Percentiles rank a stretch among this genome's conserved stretches.
These are phyloP conservation scores for Patella vulgata DNA, from an alignment of 1,140 invertebrate species.

Conservation along the genomic window DNA sequence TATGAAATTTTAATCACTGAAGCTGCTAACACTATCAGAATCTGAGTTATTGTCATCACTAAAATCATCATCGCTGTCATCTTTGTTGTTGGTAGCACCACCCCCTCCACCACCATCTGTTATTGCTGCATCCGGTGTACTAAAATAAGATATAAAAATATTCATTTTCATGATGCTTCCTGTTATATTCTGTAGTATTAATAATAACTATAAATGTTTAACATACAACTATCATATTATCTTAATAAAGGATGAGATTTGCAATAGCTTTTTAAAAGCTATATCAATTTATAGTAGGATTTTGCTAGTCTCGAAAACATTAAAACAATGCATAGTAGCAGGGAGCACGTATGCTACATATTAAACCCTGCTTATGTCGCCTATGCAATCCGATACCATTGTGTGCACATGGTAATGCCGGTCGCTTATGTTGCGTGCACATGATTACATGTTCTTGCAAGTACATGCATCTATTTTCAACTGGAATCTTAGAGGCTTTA, in stretches of 20 bases:
- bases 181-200: background rate
- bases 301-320: background rate
- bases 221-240: background rate
- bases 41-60: constrained; percentile 33
- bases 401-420: too few relatives aligned
- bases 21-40: constrained; percentile 19
- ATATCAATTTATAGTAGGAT: background rate
- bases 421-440: too few relatives aligned
- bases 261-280: background rate
- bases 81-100: background rate
- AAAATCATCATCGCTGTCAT: constrained; percentile 10
- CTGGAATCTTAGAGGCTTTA: too few relatives aligned
- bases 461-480: too few relatives aligned
- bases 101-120: constrained; percentile 29
- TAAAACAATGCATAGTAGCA: too few relatives aligned
- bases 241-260: background rate
- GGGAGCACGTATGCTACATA: too few relatives aligned
- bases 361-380: too few relatives aligned
- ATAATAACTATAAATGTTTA: background rate
- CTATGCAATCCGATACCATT: too few relatives aligned
- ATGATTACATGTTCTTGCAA: too few relatives aligned
- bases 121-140: constrained; percentile 55
- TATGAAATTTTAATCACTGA: too few relatives aligned
- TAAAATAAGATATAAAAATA: constrained; percentile 22
- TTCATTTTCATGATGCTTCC: background rate